Evolutionary conservation across 2,888 invertebrate genomes (phyloP), one percentile per base, ranked within the genome.

Genomic region (Perithous albicinctus): DNA sequence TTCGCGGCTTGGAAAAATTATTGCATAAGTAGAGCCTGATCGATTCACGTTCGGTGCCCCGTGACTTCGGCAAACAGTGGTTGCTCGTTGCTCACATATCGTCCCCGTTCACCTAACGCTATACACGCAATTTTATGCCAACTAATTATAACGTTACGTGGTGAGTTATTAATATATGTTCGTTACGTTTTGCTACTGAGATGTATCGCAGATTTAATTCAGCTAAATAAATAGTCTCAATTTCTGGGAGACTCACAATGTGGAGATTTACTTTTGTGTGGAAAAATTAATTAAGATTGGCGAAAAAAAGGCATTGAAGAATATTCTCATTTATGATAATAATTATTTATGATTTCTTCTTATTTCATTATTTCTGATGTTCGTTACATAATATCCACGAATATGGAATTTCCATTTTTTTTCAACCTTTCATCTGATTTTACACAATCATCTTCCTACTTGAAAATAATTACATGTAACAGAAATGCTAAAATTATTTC

Each of bases 21-120:
- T 89, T 88, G 87, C 87, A 87, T 88, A 88, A 89, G 85, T 76
- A 82, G 67, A 54, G 66, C 66, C 64, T 75, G 61, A 76, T 80
- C 78, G 75, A 80, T 87, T 87, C 90, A 90, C 90, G 90, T 89
- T 90, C 74, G 73, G 82, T 76, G 90, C 89, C 90, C 85, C 90
- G 90, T 90, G 90, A 90, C 87, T 88, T n/a, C 46, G 35, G 43
- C 41, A 20, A n/a, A 18, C 41, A 26, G 48, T 41, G 38, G n/a
- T 23, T 15, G 5, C 18, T 4, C 41, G 26, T 10, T 4, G 23
- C 48, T 29, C 29, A 10, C 10, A 12, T 8, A 7, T 15, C 15
- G 32, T 15, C 10, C 18, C 43, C 66, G 46, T 46, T 66, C 23
- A 18, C n/a, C 12, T 20, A 18, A 15, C 63, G n/a, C n/a, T 46